Percentiles rank a stretch among this genome's conserved stretches.
Evolutionary conservation across 2,797 vertebrate genomes (phyloP).

Genomic region (Hydrolagus colliei): DNA sequence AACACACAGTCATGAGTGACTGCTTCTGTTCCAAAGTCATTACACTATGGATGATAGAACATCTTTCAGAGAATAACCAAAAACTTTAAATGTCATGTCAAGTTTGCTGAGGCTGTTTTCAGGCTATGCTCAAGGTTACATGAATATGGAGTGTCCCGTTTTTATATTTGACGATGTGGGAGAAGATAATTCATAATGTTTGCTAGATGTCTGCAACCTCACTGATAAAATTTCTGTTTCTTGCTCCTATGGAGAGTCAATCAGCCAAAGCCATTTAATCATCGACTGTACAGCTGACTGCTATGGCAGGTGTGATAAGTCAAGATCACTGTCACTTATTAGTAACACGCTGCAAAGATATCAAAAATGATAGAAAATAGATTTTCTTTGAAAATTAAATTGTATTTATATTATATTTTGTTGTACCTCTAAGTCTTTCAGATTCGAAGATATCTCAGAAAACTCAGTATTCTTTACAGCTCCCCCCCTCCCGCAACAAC

Average conservation of each 20-base stretch:
- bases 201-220: constrained; percentile 34
- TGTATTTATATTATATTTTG: not conserved
- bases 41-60: constrained; percentile 71
- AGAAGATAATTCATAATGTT: constrained; percentile 54
- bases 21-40: constrained; percentile 76
- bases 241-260: constrained; percentile 48
- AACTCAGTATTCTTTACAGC: not conserved
- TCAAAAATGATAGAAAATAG: constrained; percentile 36
- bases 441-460: not conserved
- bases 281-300: constrained; percentile 45
- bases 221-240: constrained; percentile 39
- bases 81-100: constrained; percentile 88
- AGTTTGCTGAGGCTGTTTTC: constrained; percentile 75
- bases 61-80: constrained; percentile 78
- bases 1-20: constrained; percentile 78
- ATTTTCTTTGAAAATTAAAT: constrained; percentile 38
- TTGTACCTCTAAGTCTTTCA: not conserved
- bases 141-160: constrained; percentile 75
- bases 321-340: constrained; percentile 39
- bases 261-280: constrained; percentile 57
- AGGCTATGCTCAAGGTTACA: constrained; percentile 76
- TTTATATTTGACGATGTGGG: constrained; percentile 62
- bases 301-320: constrained; percentile 34
- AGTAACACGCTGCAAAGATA: constrained; percentile 37
- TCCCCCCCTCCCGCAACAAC: not conserved